phyloP scores from a whole-genome alignment of 2,797 vertebrate species.

The Bryconaethiops microstoma region DNA sequence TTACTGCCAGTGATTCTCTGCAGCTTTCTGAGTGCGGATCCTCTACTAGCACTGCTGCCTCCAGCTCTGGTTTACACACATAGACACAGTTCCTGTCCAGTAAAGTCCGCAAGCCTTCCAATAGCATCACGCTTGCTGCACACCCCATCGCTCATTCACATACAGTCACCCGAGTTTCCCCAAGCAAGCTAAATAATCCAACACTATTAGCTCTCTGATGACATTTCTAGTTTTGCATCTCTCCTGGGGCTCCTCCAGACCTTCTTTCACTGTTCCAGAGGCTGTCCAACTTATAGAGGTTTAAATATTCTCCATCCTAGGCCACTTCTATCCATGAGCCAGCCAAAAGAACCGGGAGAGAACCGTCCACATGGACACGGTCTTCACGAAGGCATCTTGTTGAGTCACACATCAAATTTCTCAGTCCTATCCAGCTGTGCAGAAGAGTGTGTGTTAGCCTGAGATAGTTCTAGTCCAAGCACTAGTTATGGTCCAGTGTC shows the following conservation, averaged over 20 bases:
- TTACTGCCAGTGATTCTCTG: conserved; percentile 84
- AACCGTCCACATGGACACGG: neutral
- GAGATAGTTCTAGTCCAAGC: neutral
- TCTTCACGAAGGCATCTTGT: neutral
- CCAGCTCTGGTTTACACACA: conserved; percentile 85
- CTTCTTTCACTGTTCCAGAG: neutral
- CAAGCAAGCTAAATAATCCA: neutral
- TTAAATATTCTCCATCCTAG: conserved; percentile 14
- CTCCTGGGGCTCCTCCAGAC: neutral
- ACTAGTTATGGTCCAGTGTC: conserved; percentile 4
- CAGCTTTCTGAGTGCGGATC: conserved; percentile 79
- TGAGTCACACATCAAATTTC: too few species aligned
- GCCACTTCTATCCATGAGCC: neutral
- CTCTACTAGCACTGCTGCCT: conserved; percentile 81
- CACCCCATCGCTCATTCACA: conserved; percentile 87
- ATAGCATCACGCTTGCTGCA: conserved; percentile 89
- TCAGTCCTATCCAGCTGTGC: neutral
- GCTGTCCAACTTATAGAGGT: conserved; percentile 16
- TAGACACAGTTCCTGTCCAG: conserved; percentile 92
- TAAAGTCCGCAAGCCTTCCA: conserved; percentile 89
- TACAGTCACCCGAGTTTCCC: neutral
- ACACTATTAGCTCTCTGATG: neutral
- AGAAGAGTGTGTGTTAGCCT: conserved; percentile 25
- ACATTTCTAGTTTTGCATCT: neutral
- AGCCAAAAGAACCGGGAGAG: conserved; percentile 2